phyloP scores from a whole-genome alignment of 2,888 invertebrate genomes.

The Trimorus sp. region DNA sequence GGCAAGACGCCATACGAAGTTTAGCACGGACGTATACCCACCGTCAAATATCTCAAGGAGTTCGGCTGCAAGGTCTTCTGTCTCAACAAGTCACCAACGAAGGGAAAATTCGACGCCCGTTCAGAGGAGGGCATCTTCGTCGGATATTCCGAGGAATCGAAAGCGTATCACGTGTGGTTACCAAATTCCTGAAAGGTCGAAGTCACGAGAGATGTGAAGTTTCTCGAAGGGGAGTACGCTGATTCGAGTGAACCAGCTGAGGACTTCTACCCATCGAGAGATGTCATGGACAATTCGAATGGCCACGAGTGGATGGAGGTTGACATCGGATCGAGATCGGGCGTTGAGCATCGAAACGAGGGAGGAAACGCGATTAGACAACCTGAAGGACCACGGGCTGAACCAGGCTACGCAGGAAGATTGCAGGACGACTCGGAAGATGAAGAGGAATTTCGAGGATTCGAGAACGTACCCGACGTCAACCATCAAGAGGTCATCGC shows the following conservation, averaged over 20 bases:
- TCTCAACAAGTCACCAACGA: conserved; percentile 2
- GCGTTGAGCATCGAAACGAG: not conserved
- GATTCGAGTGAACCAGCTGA: not conserved
- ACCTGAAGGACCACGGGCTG: not conserved
- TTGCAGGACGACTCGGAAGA: not conserved
- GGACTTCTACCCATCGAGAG: not conserved
- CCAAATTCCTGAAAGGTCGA: not conserved
- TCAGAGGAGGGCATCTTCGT: conserved; percentile 52
- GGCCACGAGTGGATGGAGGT: not conserved
- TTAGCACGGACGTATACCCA: not conserved
- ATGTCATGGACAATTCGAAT: not conserved
- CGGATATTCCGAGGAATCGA: conserved; percentile 43
- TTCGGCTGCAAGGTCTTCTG: not conserved
- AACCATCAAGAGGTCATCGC: not conserved
- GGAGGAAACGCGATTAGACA: not conserved
- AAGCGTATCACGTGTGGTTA: conserved; percentile 10
- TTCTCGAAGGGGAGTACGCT: not conserved
- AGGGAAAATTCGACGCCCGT: conserved; percentile 61
- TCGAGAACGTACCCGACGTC: not conserved
- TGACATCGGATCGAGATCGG: not conserved
- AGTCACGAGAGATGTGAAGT: not conserved
- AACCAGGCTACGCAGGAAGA: not conserved
- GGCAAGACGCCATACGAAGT: conserved; percentile 51
- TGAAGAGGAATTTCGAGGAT: not conserved
- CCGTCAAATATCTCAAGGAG: not conserved